Conservation (phyloP, 2,113 vertebrate genomes). For the Etheostoma spectabile region DNA sequence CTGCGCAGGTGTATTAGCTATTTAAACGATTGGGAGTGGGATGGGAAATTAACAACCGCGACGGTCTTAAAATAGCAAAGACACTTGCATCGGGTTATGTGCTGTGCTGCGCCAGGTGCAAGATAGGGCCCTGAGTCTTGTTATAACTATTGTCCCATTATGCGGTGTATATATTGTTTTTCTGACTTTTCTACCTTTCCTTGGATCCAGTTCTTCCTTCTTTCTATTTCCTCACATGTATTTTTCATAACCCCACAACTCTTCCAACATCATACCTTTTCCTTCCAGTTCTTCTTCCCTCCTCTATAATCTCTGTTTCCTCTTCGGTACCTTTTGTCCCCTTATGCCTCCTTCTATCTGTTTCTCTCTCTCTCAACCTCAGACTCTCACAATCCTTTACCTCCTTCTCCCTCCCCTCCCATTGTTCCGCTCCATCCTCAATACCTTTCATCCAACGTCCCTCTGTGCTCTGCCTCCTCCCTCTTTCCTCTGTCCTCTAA, state of each 20-base stretch:
- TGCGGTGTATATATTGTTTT: neutral
- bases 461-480: constrained; percentile 33
- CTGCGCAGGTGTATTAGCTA: no score
- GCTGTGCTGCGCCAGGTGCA: no score
- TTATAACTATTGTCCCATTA: neutral
- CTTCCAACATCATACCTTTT: neutral
- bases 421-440: constrained; percentile 25
- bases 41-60: no score
- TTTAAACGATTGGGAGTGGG: no score
- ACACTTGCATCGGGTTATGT: no score
- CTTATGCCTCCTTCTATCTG: neutral
- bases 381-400: constrained; percentile 7
- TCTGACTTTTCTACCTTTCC: neutral
- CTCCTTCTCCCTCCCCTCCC: constrained; percentile 5
- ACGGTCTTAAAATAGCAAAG: no score
- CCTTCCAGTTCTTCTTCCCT: neutral
- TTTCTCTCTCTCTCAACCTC: neutral
- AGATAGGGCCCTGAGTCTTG: neutral
- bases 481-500: constrained; percentile 62
- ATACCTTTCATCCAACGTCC: constrained; percentile 40
- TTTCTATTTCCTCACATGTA: neutral
- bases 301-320: neutral
- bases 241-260: constrained; percentile 11
- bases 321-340: neutral
- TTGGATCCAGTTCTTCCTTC: neutral